phyloP scores from a whole-genome alignment of 2,888 invertebrate genomes.

The Liopterus haemorrhoidalis region DNA sequence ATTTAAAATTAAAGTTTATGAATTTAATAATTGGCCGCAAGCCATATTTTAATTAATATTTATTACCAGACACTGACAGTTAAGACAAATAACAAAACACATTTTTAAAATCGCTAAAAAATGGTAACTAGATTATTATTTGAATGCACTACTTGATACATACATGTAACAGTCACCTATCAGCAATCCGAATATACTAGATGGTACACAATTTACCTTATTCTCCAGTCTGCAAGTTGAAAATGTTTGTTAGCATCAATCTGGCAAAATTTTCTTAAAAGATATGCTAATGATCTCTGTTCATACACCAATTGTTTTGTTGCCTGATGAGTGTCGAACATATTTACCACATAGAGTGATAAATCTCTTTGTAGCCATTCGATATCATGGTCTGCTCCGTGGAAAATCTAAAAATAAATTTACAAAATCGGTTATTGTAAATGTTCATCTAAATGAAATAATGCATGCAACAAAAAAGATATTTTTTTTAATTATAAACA shows the following conservation, averaged over 20 bases:
- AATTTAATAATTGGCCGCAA: too few relatives aligned
- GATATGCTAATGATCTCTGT: slow-evolving; percentile 67
- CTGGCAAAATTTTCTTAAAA: slow-evolving; percentile 73
- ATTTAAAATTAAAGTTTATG: too few relatives aligned
- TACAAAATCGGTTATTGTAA: slow-evolving; percentile 12
- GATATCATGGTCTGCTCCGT: slow-evolving; percentile 84
- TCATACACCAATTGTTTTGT: slow-evolving; percentile 66
- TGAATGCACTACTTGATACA: too few relatives aligned
- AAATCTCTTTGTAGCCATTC: slow-evolving; percentile 94
- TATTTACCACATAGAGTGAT: slow-evolving; percentile 88
- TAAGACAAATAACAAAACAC: neutral
- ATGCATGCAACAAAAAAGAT: too few relatives aligned
- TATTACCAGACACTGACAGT: too few relatives aligned
- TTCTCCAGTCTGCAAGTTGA: slow-evolving; percentile 93
- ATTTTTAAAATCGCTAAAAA: too few relatives aligned
- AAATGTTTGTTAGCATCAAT: slow-evolving; percentile 81
- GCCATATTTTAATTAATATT: too few relatives aligned
- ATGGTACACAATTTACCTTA: slow-evolving; percentile 54
- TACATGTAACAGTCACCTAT: too few relatives aligned
- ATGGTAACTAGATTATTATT: too few relatives aligned
- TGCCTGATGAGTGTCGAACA: slow-evolving; percentile 95
- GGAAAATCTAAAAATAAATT: slow-evolving; percentile 63
- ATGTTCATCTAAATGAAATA: neutral
- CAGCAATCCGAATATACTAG: too few relatives aligned
- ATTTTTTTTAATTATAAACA: too few relatives aligned